Conservation (phyloP, 2,888 invertebrate species). For the Ctenicera cuprea region DNA sequence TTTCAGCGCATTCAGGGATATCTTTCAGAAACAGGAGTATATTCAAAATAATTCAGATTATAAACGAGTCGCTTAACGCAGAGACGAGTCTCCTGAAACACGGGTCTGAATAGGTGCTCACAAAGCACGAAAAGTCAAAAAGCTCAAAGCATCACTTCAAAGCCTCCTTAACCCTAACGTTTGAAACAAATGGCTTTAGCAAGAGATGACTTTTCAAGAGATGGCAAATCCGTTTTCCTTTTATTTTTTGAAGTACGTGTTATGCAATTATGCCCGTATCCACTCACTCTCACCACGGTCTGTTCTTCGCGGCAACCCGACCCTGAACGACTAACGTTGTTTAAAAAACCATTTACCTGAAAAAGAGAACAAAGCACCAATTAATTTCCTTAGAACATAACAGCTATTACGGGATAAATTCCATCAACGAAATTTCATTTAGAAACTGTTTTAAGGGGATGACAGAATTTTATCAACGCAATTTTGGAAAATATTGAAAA, state of each 20-base stretch:
- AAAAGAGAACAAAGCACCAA: constrained; percentile 26
- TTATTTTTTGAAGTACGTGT: constrained; percentile 37
- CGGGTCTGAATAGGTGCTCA: constrained; percentile 49
- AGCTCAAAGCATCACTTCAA: constrained; percentile 58
- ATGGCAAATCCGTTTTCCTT: constrained; percentile 39
- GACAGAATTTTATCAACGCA: constrained; percentile 16
- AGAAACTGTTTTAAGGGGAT: constrained; percentile 12
- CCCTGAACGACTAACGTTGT: constrained; percentile 30
- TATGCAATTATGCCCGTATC: constrained; percentile 36
- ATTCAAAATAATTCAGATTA: constrained; percentile 58
- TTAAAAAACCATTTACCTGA: constrained; percentile 38
- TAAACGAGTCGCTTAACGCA: constrained; percentile 56
- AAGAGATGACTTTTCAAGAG: constrained; percentile 46
- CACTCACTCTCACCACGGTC: constrained; percentile 16
- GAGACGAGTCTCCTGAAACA: constrained; percentile 53
- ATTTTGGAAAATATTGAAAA: background rate
- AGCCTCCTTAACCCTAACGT: constrained; percentile 54
- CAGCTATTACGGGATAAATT: constrained; percentile 3
- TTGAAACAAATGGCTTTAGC: constrained; percentile 55
- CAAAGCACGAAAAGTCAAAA: constrained; percentile 56
- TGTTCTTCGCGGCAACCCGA: constrained; percentile 8
- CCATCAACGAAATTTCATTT: constrained; percentile 1
- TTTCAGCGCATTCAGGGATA: constrained; percentile 40
- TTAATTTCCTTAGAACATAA: constrained; percentile 32
- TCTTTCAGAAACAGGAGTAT: constrained; percentile 49